Evolutionary conservation across 2,797 vertebrate species (phyloP), one percentile per base, ranked within the genome.

Genomic region (Melopsittacus undulatus): DNA sequence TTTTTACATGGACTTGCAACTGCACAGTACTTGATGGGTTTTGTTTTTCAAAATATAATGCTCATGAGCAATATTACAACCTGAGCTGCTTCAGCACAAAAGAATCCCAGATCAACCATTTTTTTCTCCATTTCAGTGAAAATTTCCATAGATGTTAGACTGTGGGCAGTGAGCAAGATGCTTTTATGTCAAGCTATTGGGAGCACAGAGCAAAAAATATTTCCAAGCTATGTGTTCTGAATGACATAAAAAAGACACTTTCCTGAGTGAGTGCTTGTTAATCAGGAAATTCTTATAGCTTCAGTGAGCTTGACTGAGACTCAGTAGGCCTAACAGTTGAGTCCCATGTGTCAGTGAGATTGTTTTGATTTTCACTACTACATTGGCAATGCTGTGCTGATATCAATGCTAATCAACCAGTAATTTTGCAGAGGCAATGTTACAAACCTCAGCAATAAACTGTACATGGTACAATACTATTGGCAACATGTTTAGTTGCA

Each of bases 221-320:
- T 89, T 76, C 27, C 54, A 49, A 87, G 1, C 34, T 32, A 32
- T 24, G 11, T 75, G 22, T 40, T 72, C 63, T 63, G 23, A 91
- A 63, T n/a, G 9, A 16, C 63, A 63, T 67, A 40, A 92, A 70
- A 9, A 70, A 77, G 18, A 45, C 21, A n/a, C 42, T 46, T 34
- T 45, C 30, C 16, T 10, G 56, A 73, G 34, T 17, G 4, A 1
- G 11, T 0, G 0, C 14, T 85, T 0, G 0, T 49, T 92, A 74
- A 45, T 43, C 38, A 40, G 32, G 68, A 45, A 4, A 0, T 8
- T 15, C 67, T 59, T 82, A 57, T 26, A 38, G 9, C 22, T 57
- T 69, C 18, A 46, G 9, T 62, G 77, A 79, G 13, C 36, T 74
- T 84, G 42, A 21, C 86, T 78, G n/a, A 87, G 56, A 91, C 24